phyloP scores from a whole-genome alignment of 2,113 vertebrate genomes.

The Dicaeum eximium region DNA sequence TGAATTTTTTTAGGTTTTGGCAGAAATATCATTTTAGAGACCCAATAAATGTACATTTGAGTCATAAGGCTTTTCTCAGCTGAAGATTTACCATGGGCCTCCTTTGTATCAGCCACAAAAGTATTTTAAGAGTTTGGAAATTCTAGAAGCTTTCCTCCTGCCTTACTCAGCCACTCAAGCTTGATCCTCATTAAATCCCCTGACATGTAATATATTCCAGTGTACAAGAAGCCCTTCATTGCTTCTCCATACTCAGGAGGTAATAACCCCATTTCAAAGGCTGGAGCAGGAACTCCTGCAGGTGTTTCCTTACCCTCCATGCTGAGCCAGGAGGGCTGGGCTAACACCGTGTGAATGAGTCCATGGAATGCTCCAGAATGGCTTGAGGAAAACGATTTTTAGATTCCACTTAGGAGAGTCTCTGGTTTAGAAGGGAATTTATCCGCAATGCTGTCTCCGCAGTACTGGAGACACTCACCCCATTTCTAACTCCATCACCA shows the following conservation, averaged over 20 bases:
- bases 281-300: constrained; percentile 42
- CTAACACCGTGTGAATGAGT: not conserved
- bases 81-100: constrained; percentile 60
- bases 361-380: not conserved
- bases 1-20: constrained; percentile 32
- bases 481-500: not conserved
- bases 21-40: constrained; percentile 44
- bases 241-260: constrained; percentile 44
- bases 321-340: not conserved
- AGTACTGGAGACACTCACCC: not conserved
- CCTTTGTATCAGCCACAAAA: constrained; percentile 54
- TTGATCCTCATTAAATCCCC: constrained; percentile 67
- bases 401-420: not conserved
- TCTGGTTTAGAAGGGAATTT: not conserved
- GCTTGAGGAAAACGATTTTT: not conserved
- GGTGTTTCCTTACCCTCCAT: constrained; percentile 25
- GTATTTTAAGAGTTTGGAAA: constrained; percentile 69
- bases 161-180: constrained; percentile 56
- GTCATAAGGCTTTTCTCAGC: constrained; percentile 50
- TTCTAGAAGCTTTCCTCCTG: constrained; percentile 60
- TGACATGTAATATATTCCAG: constrained; percentile 61
- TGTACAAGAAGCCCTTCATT: constrained; percentile 53
- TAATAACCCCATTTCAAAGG: constrained; percentile 57
- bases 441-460: not conserved
- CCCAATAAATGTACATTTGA: constrained; percentile 48